These are phyloP conservation scores for Toxotes chatareus DNA, from an alignment of 2,113 vertebrate species.

Conservation along the genomic window DNA sequence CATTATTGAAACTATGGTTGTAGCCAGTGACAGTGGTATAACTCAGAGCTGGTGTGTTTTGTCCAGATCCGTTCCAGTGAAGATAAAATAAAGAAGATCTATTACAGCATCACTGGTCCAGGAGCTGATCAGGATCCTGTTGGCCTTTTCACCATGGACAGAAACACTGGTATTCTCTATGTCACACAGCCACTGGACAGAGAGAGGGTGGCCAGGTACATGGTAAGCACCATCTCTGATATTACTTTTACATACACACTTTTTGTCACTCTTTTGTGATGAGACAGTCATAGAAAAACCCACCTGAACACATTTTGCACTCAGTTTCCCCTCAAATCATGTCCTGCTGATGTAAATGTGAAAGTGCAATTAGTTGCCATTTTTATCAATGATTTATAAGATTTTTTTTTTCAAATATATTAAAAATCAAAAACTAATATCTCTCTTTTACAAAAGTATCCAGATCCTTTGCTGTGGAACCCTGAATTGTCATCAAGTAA, in stretches of 20 bases:
- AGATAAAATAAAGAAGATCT: conserved; percentile 30
- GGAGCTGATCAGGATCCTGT: conserved; percentile 72
- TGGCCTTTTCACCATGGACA: conserved; percentile 70
- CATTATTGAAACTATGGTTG: neutral
- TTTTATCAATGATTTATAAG: no score
- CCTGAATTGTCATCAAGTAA: no score
- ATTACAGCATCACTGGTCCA: conserved; percentile 77
- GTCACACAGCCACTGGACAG: conserved; percentile 78
- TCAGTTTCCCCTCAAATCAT: no score
- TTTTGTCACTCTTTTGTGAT: neutral
- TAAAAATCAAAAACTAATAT: no score
- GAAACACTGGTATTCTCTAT: conserved; percentile 43
- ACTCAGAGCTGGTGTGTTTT: neutral
- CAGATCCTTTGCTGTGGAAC: no score
- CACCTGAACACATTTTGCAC: neutral
- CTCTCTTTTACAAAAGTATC: no score
- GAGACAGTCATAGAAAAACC: neutral
- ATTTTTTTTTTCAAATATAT: no score
- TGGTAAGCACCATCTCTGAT: conserved; percentile 6
- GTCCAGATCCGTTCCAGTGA: conserved; percentile 76
- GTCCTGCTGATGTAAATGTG: no score
- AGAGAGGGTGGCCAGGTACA: conserved; percentile 32
- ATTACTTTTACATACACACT: neutral
- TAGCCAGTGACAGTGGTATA: neutral
- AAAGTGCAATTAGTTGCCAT: no score